A percentile compares a stretch with the other conserved stretches of the same genome.
Conservation (phyloP, 2,113 vertebrate genomes). For the Myanophis thanlyinensis region DNA sequence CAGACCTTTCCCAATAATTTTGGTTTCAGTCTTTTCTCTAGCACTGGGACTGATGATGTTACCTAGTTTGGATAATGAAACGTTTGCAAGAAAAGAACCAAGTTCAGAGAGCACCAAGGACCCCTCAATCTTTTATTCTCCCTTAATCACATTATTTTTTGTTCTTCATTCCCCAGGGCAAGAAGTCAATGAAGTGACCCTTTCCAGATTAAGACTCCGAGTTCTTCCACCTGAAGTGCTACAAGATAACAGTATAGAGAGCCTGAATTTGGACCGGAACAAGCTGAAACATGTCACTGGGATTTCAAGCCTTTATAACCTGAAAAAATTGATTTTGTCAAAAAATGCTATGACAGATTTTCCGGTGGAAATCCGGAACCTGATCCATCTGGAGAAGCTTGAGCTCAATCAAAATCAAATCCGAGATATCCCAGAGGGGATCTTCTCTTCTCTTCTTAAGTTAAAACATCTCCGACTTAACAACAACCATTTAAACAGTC, state of each 20-base stretch:
- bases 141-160: background rate
- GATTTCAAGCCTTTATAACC: slow-evolving; percentile 52
- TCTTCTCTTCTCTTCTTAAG: slow-evolving; percentile 58
- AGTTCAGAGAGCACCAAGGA: background rate
- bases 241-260: slow-evolving; percentile 16
- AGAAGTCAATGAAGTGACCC: background rate
- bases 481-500: slow-evolving; percentile 60
- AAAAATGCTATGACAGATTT: slow-evolving; percentile 67
- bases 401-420: slow-evolving; percentile 75
- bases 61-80: background rate
- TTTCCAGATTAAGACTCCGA: slow-evolving; percentile 48
- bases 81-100: background rate
- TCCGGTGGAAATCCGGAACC: slow-evolving; percentile 58
- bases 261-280: slow-evolving; percentile 56
- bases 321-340: slow-evolving; percentile 66
- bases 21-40: background rate
- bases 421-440: slow-evolving; percentile 42
- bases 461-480: slow-evolving; percentile 68
- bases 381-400: slow-evolving; percentile 62
- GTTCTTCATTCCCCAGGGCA: background rate
- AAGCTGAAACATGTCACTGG: slow-evolving; percentile 56
- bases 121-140: background rate
- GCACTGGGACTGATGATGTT: background rate
- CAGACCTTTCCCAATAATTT: background rate
- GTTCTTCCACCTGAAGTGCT: slow-evolving; percentile 39